phyloP scores from a whole-genome alignment of 1,140 invertebrate species.

The Caerostris darwini region DNA sequence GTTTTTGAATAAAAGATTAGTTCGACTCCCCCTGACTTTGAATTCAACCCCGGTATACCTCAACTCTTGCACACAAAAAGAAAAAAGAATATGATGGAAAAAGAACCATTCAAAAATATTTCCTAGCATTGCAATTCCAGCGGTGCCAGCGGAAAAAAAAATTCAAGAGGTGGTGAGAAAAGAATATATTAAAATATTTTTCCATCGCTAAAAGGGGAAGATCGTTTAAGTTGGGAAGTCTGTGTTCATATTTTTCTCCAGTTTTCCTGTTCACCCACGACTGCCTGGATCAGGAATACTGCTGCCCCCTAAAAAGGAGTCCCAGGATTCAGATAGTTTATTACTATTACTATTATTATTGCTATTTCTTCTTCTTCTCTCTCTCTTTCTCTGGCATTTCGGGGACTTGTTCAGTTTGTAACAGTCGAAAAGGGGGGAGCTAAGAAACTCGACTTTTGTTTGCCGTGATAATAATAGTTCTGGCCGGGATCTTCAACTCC shows the following conservation, averaged over 20 bases:
- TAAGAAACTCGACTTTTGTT: slow-evolving; percentile 53
- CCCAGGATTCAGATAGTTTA: slow-evolving; percentile 18
- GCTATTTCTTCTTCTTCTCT: neutral
- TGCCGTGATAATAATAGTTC: slow-evolving; percentile 53
- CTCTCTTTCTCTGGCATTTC: neutral
- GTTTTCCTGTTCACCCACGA: neutral
- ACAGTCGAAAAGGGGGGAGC: neutral
- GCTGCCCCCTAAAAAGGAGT: neutral
- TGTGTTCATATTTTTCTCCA: slow-evolving; percentile 41
- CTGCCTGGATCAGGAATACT: neutral
- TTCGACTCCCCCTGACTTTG: neutral
- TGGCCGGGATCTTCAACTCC: slow-evolving; percentile 14
- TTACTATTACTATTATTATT: slow-evolving; percentile 17
- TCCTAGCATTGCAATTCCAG: neutral
- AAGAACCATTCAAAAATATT: neutral
- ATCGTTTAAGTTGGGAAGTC: slow-evolving; percentile 29
- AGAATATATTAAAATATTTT: slow-evolving; percentile 66
- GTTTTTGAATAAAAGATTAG: slow-evolving; percentile 60
- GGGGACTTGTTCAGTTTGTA: slow-evolving; percentile 24
- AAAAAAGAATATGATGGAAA: neutral
- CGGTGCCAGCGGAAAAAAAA: neutral
- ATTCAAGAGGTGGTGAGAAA: slow-evolving; percentile 44
- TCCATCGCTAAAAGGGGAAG: slow-evolving; percentile 10
- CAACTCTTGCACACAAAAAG: neutral
- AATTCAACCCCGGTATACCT: slow-evolving; percentile 19